Base-by-base conservation (phyloP, 2,888 invertebrate genomes). In the Drosophila robusta region DNA sequence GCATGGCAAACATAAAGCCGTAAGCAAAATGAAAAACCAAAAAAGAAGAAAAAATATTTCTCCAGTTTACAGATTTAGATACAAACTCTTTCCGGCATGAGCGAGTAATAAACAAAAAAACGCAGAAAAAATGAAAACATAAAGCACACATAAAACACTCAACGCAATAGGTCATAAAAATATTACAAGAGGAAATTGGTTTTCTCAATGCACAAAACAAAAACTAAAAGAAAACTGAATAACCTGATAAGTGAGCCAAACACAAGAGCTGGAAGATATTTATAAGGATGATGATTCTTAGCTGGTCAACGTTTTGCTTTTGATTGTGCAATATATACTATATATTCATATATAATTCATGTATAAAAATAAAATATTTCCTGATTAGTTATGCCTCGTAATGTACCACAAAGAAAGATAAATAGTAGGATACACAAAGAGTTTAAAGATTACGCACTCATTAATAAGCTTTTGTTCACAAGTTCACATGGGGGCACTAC, bases 301-400 rank as follows among this genome's bases (percentile, higher is more conserved):
- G 14, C 22, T 34, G 55, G 50, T 38, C 56, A 55, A 49, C 72
- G 58, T 6, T 58, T 57, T 51, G 42, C 32, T 39, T 4, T n/a
- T 39, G 57, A 75, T 62, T 78, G 47, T 62, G 61, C 47, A 70
- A 69, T 62, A 47, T 26, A n/a, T n/a, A 39, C 29, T 62, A 54
- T 42, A n/a, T 47, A 32, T 45, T 22, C n/a, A 46, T 36, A 54
- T 42, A 14, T 26, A 12, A 32, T 14, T 47, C 44, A 61, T 22
- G 50, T 56, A 34, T 70, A 65, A 70, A 78, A 64, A 80, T 64
- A 73, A 76, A 73, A 70, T 65, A 76, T 89, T 89, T 83, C 89
- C 89, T 80, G 87, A 89, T 87, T 87, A 80, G 87, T 87, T 74
- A 42, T 77, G 80, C 62, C 49, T 18, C 18, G 75, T 52, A 69